These are phyloP conservation scores for Semnornis frantzii DNA, from an alignment of 2,113 vertebrate genomes.

Conservation along the genomic window DNA sequence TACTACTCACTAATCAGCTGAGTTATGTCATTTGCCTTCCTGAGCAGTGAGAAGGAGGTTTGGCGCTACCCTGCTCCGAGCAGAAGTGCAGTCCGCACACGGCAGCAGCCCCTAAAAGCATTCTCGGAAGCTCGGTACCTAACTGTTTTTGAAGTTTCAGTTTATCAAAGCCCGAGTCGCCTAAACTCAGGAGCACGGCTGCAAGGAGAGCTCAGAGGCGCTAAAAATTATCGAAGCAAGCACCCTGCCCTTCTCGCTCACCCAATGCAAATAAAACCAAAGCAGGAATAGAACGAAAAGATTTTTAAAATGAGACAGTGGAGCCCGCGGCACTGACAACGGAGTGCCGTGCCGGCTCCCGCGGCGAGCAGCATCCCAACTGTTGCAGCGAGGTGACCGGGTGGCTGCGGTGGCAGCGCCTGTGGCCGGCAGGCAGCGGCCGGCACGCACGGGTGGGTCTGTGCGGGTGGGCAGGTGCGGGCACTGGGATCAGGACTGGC, in stretches of 20 bases:
- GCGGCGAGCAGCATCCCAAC: slow-evolving; percentile 51
- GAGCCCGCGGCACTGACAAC: background rate
- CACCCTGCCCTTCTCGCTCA: background rate
- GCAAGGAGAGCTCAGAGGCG: background rate
- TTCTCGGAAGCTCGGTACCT: background rate
- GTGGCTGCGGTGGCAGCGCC: background rate
- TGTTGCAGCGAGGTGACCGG: slow-evolving; percentile 61
- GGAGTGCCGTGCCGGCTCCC: slow-evolving; percentile 3
- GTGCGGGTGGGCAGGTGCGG: background rate
- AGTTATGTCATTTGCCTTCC: background rate
- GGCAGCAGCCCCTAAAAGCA: background rate
- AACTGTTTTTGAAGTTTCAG: slow-evolving; percentile 49
- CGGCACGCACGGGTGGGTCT: background rate
- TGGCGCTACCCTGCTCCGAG: background rate
- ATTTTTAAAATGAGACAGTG: background rate
- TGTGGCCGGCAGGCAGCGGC: background rate
- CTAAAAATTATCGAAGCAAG: background rate
- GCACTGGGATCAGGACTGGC: background rate
- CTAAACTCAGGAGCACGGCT: background rate
- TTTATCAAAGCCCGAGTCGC: background rate
- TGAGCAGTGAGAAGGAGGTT: background rate
- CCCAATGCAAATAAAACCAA: background rate
- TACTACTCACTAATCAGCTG: background rate
- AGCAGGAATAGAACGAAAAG: background rate
- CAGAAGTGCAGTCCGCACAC: background rate